Evolutionary conservation across 2,888 invertebrate genomes (phyloP).

Genomic region (Drosophila birchii): DNA sequence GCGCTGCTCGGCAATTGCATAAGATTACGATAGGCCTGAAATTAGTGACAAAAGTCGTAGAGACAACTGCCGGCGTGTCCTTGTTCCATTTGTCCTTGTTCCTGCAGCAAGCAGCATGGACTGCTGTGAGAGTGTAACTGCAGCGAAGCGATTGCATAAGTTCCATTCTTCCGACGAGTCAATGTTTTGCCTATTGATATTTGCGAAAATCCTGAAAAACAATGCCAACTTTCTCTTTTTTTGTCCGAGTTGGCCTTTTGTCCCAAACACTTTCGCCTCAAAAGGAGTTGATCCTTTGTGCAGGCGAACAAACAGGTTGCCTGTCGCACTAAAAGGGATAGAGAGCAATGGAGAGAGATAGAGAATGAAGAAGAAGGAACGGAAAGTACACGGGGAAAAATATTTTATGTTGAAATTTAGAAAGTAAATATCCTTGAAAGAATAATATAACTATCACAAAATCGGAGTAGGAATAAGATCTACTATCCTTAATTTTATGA

Average conservation of each 20-base stretch:
- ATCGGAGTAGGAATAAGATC: not conserved
- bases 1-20: conserved; percentile 58
- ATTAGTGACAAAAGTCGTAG: conserved; percentile 14
- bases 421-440: too few relatives aligned
- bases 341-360: not conserved
- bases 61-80: conserved; percentile 33
- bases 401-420: not conserved
- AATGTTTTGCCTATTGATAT: conserved; percentile 68
- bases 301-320: conserved; percentile 51
- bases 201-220: conserved; percentile 55
- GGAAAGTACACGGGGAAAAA: not conserved
- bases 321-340: conserved; percentile 16
- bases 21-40: conserved; percentile 56
- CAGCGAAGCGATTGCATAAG: conserved; percentile 69
- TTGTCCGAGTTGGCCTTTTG: conserved; percentile 43
- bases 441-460: not conserved
- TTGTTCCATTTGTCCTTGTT: conserved; percentile 49
- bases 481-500: not conserved
- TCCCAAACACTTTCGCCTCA: conserved; percentile 59
- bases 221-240: conserved; percentile 74
- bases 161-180: conserved; percentile 41
- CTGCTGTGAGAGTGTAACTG: conserved; percentile 61
- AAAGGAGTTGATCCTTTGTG: conserved; percentile 57
- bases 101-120: conserved; percentile 14
- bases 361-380: not conserved